These are phyloP conservation scores for Drosophila punjabiensis DNA, from an alignment of 1,140 invertebrate genomes.

Conservation along the genomic window DNA sequence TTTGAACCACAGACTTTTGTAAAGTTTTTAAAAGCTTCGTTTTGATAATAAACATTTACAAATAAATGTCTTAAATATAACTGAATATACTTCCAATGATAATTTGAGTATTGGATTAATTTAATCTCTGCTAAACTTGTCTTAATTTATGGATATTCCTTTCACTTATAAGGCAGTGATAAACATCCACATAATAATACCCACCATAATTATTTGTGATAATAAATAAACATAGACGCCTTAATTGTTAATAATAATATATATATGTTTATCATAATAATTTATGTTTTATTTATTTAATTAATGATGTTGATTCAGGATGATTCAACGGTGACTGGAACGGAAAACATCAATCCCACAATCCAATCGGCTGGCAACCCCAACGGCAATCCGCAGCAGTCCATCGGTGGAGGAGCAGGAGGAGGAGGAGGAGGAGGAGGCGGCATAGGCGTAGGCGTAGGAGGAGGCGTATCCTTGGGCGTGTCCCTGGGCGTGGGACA, in stretches of 20 bases:
- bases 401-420: conserved; percentile 11
- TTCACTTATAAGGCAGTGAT: too few relatives aligned
- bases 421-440: background rate
- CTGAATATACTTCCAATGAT: too few relatives aligned
- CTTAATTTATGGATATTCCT: too few relatives aligned
- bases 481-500: conserved; percentile 14
- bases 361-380: conserved; percentile 64
- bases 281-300: background rate
- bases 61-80: too few relatives aligned
- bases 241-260: background rate
- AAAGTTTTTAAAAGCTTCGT: too few relatives aligned
- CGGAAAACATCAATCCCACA: conserved; percentile 64
- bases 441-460: conserved; percentile 15
- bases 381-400: conserved; percentile 74
- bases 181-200: background rate
- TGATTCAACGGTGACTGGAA: conserved; percentile 72
- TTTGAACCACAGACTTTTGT: too few relatives aligned
- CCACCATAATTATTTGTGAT: background rate
- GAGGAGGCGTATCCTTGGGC: conserved; percentile 13
- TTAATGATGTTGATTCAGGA: conserved; percentile 33
- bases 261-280: background rate
- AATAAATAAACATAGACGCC: background rate
- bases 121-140: too few relatives aligned
- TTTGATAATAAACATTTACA: too few relatives aligned
- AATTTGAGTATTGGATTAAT: too few relatives aligned